phyloP scores from a whole-genome alignment of 23 tunicate species.

The Halocynthia roretzi region DNA sequence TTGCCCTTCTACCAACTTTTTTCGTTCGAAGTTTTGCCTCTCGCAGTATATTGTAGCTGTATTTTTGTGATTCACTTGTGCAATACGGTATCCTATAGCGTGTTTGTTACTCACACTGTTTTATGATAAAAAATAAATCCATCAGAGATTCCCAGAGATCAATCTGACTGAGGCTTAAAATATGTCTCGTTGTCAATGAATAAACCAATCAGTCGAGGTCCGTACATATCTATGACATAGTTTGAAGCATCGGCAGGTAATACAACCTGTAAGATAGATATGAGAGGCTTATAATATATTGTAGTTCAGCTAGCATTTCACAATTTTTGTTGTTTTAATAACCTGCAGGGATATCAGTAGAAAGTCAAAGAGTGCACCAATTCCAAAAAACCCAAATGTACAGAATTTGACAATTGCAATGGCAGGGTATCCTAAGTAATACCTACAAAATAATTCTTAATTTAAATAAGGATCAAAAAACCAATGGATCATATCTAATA shows the following conservation, averaged over 20 bases:
- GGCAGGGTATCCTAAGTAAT: constrained; percentile 93
- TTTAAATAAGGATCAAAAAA: not conserved
- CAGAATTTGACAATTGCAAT: constrained; percentile 72
- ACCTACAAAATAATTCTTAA: constrained; percentile 10
- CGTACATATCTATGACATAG: constrained; percentile 74
- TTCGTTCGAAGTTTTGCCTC: constrained; percentile 3
- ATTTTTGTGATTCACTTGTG: too few relatives aligned
- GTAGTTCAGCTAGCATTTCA: not conserved
- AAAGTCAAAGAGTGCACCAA: constrained; percentile 85
- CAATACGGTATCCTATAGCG: too few relatives aligned
- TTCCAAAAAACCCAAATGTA: constrained; percentile 84
- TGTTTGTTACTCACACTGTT: too few relatives aligned
- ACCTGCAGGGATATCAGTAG: constrained; percentile 54
- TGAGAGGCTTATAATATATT: not conserved
- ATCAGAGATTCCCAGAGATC: too few relatives aligned
- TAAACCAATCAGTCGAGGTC: constrained; percentile 48
- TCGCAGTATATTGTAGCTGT: too few relatives aligned
- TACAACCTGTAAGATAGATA: constrained; percentile 32
- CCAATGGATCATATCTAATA: not conserved
- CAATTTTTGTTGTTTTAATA: not conserved
- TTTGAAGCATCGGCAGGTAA: constrained; percentile 91
- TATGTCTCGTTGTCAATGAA: constrained; percentile 56
- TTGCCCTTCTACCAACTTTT: constrained; percentile 53
- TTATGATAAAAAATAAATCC: too few relatives aligned
- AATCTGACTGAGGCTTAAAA: constrained; percentile 17